Evolutionary conservation across 2,797 vertebrate species (phyloP).

Genomic region (Melopsittacus undulatus): DNA sequence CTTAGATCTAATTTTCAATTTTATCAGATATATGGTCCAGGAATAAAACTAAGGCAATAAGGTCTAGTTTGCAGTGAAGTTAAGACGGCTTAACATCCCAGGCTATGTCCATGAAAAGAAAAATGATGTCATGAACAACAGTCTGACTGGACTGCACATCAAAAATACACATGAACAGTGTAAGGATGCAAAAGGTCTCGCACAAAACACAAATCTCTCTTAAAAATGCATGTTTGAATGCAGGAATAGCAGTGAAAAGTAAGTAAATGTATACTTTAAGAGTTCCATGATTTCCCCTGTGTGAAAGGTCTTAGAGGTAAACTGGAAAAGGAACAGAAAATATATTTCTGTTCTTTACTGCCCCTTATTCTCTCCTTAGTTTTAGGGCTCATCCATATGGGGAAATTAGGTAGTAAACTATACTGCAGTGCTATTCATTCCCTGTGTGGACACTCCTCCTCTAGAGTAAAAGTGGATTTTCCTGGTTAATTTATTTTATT

Average conservation of each 20-base stretch:
- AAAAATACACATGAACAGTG: background rate
- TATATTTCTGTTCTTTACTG: constrained; percentile 17
- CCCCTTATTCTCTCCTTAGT: constrained; percentile 13
- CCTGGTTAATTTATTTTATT: constrained; percentile 24
- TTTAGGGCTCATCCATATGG: constrained; percentile 12
- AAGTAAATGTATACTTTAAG: constrained; percentile 7
- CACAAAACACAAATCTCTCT: constrained; percentile 11
- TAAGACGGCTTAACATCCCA: background rate
- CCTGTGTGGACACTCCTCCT: background rate
- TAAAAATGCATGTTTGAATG: background rate
- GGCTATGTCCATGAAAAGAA: background rate
- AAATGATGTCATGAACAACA: background rate
- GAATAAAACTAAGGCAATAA: background rate
- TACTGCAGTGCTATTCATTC: background rate
- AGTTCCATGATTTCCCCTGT: constrained; percentile 24
- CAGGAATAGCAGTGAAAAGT: constrained; percentile 2
- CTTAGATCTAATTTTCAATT: background rate
- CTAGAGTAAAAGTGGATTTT: background rate
- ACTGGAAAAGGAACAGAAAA: constrained; percentile 22
- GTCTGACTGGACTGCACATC: background rate
- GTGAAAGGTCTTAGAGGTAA: constrained; percentile 45
- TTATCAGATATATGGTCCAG: background rate
- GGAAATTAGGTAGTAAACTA: constrained; percentile 18
- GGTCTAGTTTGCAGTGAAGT: background rate
- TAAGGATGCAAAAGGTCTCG: background rate